Percentiles rank a stretch among this genome's conserved stretches.
phyloP scores from a whole-genome alignment of 2,113 vertebrate species.

The Myiagra hebetior region DNA sequence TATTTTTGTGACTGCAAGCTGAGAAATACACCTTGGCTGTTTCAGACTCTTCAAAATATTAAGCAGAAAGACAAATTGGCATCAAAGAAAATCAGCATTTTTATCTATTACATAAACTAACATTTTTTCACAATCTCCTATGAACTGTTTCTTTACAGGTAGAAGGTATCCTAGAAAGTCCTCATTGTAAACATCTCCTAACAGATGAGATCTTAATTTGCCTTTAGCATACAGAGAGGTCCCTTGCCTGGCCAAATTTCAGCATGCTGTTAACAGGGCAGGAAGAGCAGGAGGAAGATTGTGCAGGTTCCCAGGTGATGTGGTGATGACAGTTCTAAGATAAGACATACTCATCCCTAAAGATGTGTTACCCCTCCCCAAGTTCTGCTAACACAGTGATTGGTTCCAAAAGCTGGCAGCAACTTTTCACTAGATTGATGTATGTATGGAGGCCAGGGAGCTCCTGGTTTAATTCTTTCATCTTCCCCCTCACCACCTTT shows the following conservation, averaged over 20 bases:
- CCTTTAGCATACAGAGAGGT: background rate
- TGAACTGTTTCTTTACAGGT: background rate
- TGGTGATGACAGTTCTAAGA: background rate
- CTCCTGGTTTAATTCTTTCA: background rate
- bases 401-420: background rate
- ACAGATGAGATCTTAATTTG: background rate
- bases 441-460: background rate
- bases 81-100: background rate
- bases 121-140: background rate
- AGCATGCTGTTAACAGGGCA: background rate
- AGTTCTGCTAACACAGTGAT: background rate
- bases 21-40: background rate
- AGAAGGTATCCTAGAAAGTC: background rate
- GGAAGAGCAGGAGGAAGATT: background rate
- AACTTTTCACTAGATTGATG: background rate
- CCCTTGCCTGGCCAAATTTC: background rate
- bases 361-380: background rate
- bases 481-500: fast-evolving
- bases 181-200: background rate
- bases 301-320: background rate
- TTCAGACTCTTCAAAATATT: background rate
- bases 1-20: background rate
- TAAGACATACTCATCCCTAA: background rate
- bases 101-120: background rate
- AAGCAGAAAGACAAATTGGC: background rate